Evolutionary conservation across 2,888 invertebrate genomes (phyloP).

Genomic region (Aleiodes alternator): DNA sequence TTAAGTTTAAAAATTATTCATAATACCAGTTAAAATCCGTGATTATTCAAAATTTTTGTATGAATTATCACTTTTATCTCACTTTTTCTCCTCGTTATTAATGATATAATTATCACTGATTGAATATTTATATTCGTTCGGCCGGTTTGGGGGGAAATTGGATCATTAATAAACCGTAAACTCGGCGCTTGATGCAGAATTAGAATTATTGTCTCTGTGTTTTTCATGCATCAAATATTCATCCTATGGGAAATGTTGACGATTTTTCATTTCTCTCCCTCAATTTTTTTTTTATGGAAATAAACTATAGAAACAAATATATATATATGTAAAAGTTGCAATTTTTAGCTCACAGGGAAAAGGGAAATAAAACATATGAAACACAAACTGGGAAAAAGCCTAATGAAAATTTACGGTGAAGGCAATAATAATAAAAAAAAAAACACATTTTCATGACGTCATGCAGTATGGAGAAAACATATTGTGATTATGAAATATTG

Average conservation of each 20-base stretch:
- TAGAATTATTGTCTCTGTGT: constrained; percentile 17
- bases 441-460: constrained; percentile 26
- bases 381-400: background rate
- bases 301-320: background rate
- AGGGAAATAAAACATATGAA: background rate
- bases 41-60: background rate
- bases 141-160: constrained; percentile 12
- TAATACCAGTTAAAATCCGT: background rate
- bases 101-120: constrained; percentile 16
- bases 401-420: constrained; percentile 40
- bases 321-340: background rate
- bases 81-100: background rate
- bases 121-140: constrained; percentile 1
- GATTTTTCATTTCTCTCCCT: background rate
- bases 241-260: constrained; percentile 9
- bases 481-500: constrained; percentile 46
- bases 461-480: constrained; percentile 3
- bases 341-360: background rate
- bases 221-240: constrained; percentile 15
- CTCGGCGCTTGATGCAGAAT: background rate
- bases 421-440: constrained; percentile 7
- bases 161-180: constrained; percentile 31
- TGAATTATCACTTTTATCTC: background rate
- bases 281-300: background rate
- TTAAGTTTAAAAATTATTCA: background rate